phyloP scores from a whole-genome alignment of 2,888 invertebrate genomes.

The Spilosoma lubricipeda region DNA sequence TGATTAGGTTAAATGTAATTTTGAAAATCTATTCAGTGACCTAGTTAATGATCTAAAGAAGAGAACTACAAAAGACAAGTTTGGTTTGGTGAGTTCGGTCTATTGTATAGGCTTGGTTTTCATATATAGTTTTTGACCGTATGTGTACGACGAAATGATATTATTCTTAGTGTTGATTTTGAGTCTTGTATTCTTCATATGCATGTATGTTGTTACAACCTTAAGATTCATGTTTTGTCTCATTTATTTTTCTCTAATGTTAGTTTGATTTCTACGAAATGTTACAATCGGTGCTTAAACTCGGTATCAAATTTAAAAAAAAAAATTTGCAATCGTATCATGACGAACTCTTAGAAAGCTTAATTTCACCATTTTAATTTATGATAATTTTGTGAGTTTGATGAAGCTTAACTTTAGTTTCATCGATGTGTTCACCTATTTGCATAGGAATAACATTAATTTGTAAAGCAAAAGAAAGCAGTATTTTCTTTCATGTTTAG shows the following conservation, averaged over 20 bases:
- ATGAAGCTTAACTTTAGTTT: conserved; percentile 66
- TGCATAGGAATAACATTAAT: conserved; percentile 23
- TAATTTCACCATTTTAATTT: conserved; percentile 69
- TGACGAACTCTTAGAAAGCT: conserved; percentile 74
- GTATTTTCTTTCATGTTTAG: neutral
- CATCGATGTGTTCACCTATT: conserved; percentile 57
- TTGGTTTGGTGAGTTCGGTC: neutral
- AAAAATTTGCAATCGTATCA: conserved; percentile 32
- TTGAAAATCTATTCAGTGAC: neutral
- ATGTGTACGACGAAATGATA: neutral
- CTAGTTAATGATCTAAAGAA: neutral
- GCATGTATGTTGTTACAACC: too few relatives aligned
- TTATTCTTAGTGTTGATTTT: neutral
- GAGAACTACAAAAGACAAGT: neutral
- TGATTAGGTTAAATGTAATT: neutral
- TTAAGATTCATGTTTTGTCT: neutral
- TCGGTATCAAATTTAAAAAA: neutral
- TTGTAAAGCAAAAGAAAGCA: conserved; percentile 6
- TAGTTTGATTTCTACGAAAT: neutral
- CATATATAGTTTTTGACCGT: neutral
- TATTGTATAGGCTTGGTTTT: neutral
- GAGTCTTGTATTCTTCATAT: neutral
- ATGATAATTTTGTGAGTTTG: conserved; percentile 63
- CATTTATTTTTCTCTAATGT: neutral
- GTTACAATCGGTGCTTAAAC: neutral